Conservation (phyloP, 1,140 invertebrate genomes). For the Alviniconcha marisindica region DNA sequence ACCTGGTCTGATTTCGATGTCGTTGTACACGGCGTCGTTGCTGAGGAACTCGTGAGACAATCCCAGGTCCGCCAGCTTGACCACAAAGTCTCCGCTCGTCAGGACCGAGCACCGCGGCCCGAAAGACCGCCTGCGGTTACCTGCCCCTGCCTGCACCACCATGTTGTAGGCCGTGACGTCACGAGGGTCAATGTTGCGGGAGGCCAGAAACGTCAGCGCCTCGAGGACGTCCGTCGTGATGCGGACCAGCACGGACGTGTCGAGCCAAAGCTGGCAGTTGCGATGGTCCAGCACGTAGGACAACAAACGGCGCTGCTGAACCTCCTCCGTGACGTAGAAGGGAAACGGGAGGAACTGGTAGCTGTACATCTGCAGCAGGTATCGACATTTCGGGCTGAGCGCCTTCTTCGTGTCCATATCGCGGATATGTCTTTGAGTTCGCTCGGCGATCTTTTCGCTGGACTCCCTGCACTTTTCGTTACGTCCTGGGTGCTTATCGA, state of each 20-base stretch:
- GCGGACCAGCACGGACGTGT: background rate
- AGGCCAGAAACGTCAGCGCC: background rate
- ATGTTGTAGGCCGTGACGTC: constrained; percentile 30
- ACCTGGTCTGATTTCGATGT: background rate
- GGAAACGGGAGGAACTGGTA: constrained; percentile 5
- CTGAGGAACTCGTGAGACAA: background rate
- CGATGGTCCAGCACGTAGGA: background rate
- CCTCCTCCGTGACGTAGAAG: constrained; percentile 21
- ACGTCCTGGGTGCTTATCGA: background rate
- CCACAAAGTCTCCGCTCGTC: background rate
- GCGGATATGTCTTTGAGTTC: background rate
- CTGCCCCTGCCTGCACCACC: background rate
- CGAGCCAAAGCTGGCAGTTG: background rate
- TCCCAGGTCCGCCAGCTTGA: constrained; percentile 12
- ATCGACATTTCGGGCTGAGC: background rate
- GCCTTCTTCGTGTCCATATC: background rate
- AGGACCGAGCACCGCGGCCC: background rate
- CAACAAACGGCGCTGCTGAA: background rate
- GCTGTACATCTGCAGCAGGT: background rate
- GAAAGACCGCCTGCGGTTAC: background rate
- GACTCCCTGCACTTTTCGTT: background rate
- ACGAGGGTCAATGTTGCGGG: background rate
- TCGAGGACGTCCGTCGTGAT: background rate
- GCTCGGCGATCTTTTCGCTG: background rate
- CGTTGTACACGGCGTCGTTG: background rate